Percentiles rank a stretch among this genome's conserved stretches.
These are phyloP conservation scores for Drosophila orosa DNA, from an alignment of 1,140 invertebrate genomes.

Conservation along the genomic window DNA sequence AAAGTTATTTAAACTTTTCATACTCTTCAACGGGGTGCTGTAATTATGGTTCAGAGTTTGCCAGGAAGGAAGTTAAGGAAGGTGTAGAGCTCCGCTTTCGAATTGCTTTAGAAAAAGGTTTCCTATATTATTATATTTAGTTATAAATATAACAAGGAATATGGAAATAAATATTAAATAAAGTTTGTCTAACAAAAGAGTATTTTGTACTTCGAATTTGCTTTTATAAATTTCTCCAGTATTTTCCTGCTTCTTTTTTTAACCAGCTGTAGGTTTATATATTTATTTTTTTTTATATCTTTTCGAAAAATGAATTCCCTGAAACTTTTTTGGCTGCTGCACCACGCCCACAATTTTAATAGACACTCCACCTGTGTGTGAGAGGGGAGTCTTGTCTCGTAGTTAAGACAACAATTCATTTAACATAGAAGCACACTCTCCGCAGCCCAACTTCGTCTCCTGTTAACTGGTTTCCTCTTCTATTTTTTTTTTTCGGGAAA, in stretches of 20 bases:
- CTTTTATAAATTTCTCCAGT: not conserved
- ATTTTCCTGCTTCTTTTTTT: not conserved
- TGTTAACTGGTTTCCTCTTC: slow-evolving; percentile 17
- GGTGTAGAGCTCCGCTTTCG: not conserved
- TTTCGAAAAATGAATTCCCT: slow-evolving; percentile 73
- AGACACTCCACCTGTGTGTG: slow-evolving; percentile 27
- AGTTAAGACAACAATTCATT: slow-evolving; percentile 83
- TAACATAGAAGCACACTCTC: slow-evolving; percentile 70
- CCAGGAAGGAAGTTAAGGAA: slow-evolving; percentile 3
- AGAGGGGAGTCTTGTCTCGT: slow-evolving; percentile 51
- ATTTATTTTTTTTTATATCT: slow-evolving; percentile 61
- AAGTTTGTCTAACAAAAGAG: not conserved
- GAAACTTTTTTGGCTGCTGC: slow-evolving; percentile 64
- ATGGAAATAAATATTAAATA: not conserved
- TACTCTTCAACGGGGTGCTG: slow-evolving; percentile 24
- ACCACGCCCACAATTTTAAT: slow-evolving; percentile 46
- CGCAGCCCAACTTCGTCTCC: slow-evolving; percentile 39
- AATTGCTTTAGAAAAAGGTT: not conserved
- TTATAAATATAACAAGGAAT: not conserved
- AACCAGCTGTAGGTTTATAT: not conserved
- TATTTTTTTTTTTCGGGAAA: slow-evolving; percentile 52
- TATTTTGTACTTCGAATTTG: not conserved
- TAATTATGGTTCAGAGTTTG: slow-evolving; percentile 29
- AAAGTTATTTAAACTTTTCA: slow-evolving; percentile 79
- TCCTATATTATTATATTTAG: too few relatives aligned